Percentiles rank a stretch among this genome's conserved stretches.
These are phyloP conservation scores for Lymantria monacha DNA, from an alignment of 2,888 invertebrate genomes.

Conservation along the genomic window DNA sequence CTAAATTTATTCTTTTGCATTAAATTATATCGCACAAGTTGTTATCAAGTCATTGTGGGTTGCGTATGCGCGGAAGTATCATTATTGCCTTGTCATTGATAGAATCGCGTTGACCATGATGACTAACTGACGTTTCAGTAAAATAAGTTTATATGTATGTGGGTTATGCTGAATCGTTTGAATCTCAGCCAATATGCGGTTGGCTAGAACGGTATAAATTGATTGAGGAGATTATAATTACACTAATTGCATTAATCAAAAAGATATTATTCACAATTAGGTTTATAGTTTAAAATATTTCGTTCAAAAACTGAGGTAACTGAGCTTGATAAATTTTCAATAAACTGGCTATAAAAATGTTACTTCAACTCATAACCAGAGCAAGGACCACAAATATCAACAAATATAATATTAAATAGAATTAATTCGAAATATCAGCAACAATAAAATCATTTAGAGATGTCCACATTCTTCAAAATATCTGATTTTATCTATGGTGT, in stretches of 20 bases:
- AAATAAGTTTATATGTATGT: conserved; percentile 31
- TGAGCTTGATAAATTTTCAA: too few relatives aligned
- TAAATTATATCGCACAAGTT: conserved; percentile 40
- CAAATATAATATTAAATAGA: too few relatives aligned
- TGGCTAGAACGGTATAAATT: conserved; percentile 22
- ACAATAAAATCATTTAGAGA: too few relatives aligned
- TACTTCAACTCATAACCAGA: too few relatives aligned
- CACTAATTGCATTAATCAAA: conserved; percentile 21
- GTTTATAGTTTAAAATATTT: neutral
- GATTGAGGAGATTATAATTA: conserved; percentile 25
- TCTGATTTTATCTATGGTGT: too few relatives aligned
- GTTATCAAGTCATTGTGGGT: conserved; percentile 48
- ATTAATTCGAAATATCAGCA: too few relatives aligned
- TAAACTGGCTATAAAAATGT: too few relatives aligned
- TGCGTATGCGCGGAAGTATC: conserved; percentile 49
- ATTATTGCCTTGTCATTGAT: conserved; percentile 55
- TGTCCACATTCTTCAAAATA: too few relatives aligned
- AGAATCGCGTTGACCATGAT: conserved; percentile 28
- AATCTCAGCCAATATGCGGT: conserved; percentile 29
- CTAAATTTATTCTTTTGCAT: conserved; percentile 28
- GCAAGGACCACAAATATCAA: too few relatives aligned
- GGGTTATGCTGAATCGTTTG: conserved; percentile 24
- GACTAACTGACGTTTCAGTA: conserved; percentile 14
- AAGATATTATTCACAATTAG: conserved; percentile 13
- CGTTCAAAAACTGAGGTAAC: too few relatives aligned